phyloP scores from a whole-genome alignment of 2,888 invertebrate species.

The Platycnemis pennipes region DNA sequence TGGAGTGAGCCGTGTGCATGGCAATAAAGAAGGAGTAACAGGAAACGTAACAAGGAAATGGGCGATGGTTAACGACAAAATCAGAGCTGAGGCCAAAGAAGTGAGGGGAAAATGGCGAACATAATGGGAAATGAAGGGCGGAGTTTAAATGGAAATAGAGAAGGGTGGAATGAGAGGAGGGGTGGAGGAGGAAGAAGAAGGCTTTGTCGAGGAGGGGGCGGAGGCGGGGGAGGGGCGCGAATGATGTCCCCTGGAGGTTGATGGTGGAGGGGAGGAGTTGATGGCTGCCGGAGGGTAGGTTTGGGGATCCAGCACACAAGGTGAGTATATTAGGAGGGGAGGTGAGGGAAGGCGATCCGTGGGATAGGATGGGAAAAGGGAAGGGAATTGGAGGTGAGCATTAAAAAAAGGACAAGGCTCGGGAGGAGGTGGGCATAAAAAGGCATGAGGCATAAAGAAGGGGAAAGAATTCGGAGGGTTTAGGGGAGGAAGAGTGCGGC shows the following conservation, averaged over 20 bases:
- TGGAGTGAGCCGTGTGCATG: background rate
- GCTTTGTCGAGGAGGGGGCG: background rate
- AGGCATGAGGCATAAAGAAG: slow-evolving; percentile 9
- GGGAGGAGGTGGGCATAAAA: background rate
- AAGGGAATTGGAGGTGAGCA: background rate
- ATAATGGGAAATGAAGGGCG: slow-evolving; percentile 18
- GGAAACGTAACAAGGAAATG: slow-evolving; percentile 36
- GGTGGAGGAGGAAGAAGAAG: background rate
- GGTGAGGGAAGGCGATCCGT: background rate
- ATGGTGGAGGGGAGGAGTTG: background rate
- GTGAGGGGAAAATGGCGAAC: background rate
- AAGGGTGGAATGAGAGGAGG: background rate
- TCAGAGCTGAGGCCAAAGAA: background rate
- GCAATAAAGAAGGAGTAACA: slow-evolving; percentile 33
- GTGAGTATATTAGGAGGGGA: background rate
- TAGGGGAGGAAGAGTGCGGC: background rate
- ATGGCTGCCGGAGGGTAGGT: background rate
- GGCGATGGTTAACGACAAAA: slow-evolving; percentile 36
- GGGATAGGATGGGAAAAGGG: background rate
- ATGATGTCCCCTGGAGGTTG: background rate
- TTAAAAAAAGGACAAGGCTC: background rate
- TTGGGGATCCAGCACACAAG: background rate
- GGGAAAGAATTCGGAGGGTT: slow-evolving; percentile 6
- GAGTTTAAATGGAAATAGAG: slow-evolving; percentile 29
- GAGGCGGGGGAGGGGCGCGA: background rate